Percentiles rank a stretch among this genome's conserved stretches.
phyloP scores from a whole-genome alignment of 2,797 vertebrate genomes.

The Mastacembelus armatus region DNA sequence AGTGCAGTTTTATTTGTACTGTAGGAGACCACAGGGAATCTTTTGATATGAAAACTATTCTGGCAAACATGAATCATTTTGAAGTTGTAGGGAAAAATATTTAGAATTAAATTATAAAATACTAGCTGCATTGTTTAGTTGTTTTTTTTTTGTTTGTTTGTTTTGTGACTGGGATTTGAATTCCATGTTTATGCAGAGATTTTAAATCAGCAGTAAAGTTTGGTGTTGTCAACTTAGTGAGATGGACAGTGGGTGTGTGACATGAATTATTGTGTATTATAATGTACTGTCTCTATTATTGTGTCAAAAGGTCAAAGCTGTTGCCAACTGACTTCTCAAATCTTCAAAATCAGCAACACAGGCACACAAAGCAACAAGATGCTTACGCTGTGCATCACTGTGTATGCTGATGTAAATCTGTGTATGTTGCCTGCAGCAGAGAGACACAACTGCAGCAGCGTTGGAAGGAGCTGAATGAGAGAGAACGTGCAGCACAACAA shows the following conservation, averaged over 20 bases:
- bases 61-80: too few relatives aligned
- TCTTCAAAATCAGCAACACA: constrained; percentile 43
- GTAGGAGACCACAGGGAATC: too few relatives aligned
- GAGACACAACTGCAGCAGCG: constrained; percentile 66
- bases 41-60: too few relatives aligned
- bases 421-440: constrained; percentile 48
- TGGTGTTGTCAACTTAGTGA: not conserved
- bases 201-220: not conserved
- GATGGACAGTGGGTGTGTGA: not conserved
- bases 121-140: not conserved
- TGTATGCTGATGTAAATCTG: not conserved
- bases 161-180: too few relatives aligned
- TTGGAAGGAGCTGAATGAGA: constrained; percentile 76
- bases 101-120: too few relatives aligned
- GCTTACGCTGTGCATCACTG: not conserved
- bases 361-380: not conserved
- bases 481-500: constrained; percentile 70
- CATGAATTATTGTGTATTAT: not conserved
- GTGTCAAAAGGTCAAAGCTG: constrained; percentile 34
- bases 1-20: too few relatives aligned
- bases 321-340: constrained; percentile 36
- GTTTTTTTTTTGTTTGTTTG: too few relatives aligned
- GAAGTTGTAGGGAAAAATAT: too few relatives aligned
- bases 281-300: constrained; percentile 6
- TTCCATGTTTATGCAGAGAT: not conserved